These are phyloP conservation scores for Acronicta alni DNA, from an alignment of 2,888 invertebrate genomes.

Conservation along the genomic window DNA sequence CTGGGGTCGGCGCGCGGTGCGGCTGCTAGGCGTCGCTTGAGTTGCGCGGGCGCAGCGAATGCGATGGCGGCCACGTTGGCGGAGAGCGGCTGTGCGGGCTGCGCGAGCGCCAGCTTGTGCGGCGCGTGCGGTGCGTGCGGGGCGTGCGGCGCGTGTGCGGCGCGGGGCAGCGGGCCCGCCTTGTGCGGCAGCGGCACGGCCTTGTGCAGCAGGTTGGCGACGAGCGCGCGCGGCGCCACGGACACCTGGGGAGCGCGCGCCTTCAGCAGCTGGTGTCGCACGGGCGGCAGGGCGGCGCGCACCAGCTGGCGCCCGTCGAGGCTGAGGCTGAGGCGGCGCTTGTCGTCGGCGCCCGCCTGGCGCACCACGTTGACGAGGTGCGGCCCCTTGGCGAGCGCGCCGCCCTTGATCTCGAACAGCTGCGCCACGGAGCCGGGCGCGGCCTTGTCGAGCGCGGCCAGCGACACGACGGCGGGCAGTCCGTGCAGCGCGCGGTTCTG, in stretches of 20 bases:
- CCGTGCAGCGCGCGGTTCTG: constrained; percentile 65
- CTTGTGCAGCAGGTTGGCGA: constrained; percentile 75
- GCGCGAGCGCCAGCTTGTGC: constrained; percentile 37
- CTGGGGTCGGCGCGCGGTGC: constrained; percentile 42
- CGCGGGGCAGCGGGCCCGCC: constrained; percentile 66
- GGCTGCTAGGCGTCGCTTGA: constrained; percentile 9
- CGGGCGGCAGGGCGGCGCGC: constrained; percentile 63
- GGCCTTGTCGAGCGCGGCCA: constrained; percentile 77
- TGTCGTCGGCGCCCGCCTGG: constrained; percentile 71
- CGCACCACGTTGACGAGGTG: constrained; percentile 83
- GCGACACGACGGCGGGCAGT: constrained; percentile 77
- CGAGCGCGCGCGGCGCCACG: constrained; percentile 66
- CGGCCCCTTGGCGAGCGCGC: constrained; percentile 78
- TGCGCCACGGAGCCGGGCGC: constrained; percentile 78
- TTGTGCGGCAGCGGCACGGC: constrained; percentile 71
- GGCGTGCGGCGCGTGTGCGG: constrained; percentile 60
- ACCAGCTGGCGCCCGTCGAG: constrained; percentile 76
- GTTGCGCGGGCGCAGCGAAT: constrained; percentile 40
- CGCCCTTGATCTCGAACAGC: constrained; percentile 81
- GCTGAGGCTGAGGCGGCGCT: constrained; percentile 70
- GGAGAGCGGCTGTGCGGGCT: constrained; percentile 35
- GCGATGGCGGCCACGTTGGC: no score
- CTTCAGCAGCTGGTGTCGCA: constrained; percentile 75
- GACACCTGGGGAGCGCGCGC: constrained; percentile 61
- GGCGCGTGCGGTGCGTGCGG: constrained; percentile 33